These are phyloP conservation scores for Eilema depressum DNA, from an alignment of 2,888 invertebrate genomes.

Conservation along the genomic window DNA sequence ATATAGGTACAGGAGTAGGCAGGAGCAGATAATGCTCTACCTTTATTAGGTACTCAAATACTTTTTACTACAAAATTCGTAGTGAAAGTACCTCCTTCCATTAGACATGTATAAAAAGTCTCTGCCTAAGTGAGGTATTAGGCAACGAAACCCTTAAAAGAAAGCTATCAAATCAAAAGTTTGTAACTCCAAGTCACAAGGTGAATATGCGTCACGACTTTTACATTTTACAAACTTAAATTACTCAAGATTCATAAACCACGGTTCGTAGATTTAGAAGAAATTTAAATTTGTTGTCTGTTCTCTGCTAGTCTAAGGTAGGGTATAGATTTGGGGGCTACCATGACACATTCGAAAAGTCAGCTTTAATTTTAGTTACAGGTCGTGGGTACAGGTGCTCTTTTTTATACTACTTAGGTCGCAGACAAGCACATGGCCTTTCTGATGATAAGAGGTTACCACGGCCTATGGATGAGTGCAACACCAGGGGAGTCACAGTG, in stretches of 20 bases:
- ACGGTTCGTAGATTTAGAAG: slow-evolving; percentile 2
- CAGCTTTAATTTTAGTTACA: too few relatives aligned
- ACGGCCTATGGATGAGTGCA: too few relatives aligned
- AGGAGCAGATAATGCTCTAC: too few relatives aligned
- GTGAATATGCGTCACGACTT: background rate
- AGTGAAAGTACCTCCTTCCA: background rate
- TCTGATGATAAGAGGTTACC: too few relatives aligned
- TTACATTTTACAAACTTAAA: background rate
- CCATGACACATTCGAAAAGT: too few relatives aligned
- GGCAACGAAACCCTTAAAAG: slow-evolving; percentile 6
- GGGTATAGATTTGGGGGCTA: background rate
- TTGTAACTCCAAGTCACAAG: slow-evolving; percentile 9
- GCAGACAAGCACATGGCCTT: too few relatives aligned
- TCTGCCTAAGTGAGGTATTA: background rate
- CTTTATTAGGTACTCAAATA: background rate
- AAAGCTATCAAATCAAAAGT: slow-evolving; percentile 17
- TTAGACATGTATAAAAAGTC: background rate
- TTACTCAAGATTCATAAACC: background rate
- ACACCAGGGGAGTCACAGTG: too few relatives aligned
- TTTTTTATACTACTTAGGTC: too few relatives aligned
- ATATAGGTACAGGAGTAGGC: too few relatives aligned
- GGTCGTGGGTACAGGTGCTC: too few relatives aligned
- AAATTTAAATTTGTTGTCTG: slow-evolving; percentile 4
- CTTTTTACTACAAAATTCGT: background rate
- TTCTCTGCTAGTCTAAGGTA: background rate